Evolutionary conservation across 2,797 vertebrate species (phyloP).

Genomic region (Tragelaphus oryx): DNA sequence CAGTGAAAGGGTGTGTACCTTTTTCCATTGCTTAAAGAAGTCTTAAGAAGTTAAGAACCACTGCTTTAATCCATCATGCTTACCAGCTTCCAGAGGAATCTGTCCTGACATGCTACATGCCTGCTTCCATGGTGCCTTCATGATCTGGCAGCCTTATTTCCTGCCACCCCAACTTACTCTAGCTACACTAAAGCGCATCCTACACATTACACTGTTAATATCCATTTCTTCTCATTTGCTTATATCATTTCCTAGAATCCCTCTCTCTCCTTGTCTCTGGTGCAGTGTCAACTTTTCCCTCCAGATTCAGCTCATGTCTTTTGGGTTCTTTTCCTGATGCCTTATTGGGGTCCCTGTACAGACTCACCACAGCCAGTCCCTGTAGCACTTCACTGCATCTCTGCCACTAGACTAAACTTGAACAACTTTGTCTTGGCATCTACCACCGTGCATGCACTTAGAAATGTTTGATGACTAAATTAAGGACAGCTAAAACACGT

Average conservation of each 20-base stretch:
- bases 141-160: slow-evolving; percentile 19
- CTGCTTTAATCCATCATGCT: slow-evolving; percentile 14
- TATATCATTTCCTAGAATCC: neutral
- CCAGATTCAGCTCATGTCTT: slow-evolving; percentile 7
- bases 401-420: neutral
- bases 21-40: neutral
- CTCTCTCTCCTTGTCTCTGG: neutral
- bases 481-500: slow-evolving; percentile 1
- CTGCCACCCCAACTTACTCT: neutral
- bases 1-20: neutral
- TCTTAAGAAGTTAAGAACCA: neutral
- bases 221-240: neutral
- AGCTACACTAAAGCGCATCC: neutral
- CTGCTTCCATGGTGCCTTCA: neutral
- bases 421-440: neutral
- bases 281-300: neutral
- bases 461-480: slow-evolving; percentile 14
- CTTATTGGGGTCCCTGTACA: neutral
- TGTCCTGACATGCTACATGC: neutral
- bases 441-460: neutral
- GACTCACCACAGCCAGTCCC: neutral
- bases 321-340: slow-evolving; percentile 9
- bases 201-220: slow-evolving; percentile 5
- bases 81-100: slow-evolving; percentile 16
- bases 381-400: neutral